Percentiles rank a stretch among this genome's conserved stretches.
phyloP scores from a whole-genome alignment of 2,888 invertebrate genomes.

The Minunthozetes semirufus region DNA sequence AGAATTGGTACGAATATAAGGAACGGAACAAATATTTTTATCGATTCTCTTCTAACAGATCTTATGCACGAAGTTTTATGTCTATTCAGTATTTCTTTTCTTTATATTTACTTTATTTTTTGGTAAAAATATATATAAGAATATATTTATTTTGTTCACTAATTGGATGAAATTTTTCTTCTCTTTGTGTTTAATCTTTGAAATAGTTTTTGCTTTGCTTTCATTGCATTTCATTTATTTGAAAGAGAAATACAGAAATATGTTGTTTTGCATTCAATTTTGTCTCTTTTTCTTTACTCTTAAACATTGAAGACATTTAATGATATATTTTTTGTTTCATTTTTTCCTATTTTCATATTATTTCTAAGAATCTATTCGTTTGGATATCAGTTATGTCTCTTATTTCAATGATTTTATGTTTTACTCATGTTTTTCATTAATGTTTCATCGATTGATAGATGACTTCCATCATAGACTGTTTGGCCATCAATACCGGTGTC shows the following conservation, averaged over 20 bases:
- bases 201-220: not conserved
- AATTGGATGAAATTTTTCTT: not conserved
- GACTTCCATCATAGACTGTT: not conserved
- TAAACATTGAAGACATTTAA: not conserved
- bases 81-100: not conserved
- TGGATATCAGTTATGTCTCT: too few species aligned
- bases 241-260: not conserved
- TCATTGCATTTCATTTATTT: not conserved
- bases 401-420: too few species aligned
- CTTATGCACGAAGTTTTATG: slow-evolving; percentile 5
- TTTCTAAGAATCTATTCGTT: too few species aligned
- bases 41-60: not conserved
- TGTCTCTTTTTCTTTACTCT: not conserved
- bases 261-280: not conserved
- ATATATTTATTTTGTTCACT: not conserved
- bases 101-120: not conserved
- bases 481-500: not conserved
- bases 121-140: not conserved
- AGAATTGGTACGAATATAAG: not conserved
- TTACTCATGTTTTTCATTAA: not conserved
- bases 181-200: not conserved
- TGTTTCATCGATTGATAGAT: not conserved
- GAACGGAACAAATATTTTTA: not conserved
- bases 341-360: not conserved
- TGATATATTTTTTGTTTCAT: not conserved